Base-by-base conservation (phyloP, 2,888 invertebrate genomes). In the Trypoxylon attenuatum region DNA sequence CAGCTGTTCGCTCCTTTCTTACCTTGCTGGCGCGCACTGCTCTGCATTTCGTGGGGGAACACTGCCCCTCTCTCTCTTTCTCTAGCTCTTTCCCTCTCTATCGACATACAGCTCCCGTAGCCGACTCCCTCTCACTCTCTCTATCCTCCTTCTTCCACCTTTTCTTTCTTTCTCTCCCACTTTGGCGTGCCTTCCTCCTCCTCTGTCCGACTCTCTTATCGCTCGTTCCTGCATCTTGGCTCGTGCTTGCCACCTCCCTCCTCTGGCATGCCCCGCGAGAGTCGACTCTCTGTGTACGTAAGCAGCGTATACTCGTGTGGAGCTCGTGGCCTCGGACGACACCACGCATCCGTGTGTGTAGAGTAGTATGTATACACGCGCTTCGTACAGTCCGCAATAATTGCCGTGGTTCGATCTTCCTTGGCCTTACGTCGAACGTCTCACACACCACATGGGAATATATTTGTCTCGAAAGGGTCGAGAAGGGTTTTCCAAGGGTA, bases 1-100 rank as follows among this genome's bases (percentile, higher is more conserved):
- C 83, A 83, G 83, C 82, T 83, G 83, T 82, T 78, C 68, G 73
- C 47, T 75, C 58, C 61, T 68, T 65, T 71, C 68, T 69, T 76
- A 69, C 76, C 62, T 76, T 10, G 71, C 51, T 51, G 61, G 54
- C 56, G 56, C 66, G 57, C 59, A 56, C 54, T 54, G 47, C 63
- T 66, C 63, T 38, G 41, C 65, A 72, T 62, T 67, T 63, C 25
- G 38, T 41, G 38, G 42, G 52, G 50, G 45, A 52, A 39, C 33
- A 13, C 29, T 13, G 55, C 57, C 19, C 16, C 19, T 43, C 43
- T 46, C 52, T n/a, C n/a, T n/a, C n/a, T n/a, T n/a, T n/a, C n/a
- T n/a, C n/a, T n/a, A n/a, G n/a, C n/a, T n/a, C n/a, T n/a, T 39
- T 41, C 27, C 4, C 27, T 18, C 6, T 45, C 33, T 22, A 41